These are phyloP conservation scores for Ammodytes dubius DNA, from an alignment of 2,113 vertebrate genomes.

Conservation along the genomic window DNA sequence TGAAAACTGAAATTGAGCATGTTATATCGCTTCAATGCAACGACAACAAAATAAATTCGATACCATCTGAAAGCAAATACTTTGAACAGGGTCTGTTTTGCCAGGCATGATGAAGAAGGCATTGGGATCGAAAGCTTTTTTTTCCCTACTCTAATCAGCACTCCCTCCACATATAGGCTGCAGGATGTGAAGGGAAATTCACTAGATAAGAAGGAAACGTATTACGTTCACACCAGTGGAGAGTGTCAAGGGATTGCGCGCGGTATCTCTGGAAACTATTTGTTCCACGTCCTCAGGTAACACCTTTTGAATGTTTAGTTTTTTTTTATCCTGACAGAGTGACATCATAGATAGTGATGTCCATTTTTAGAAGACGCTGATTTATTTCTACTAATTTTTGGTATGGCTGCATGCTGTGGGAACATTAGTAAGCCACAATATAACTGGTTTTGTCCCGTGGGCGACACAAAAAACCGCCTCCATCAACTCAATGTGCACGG, in stretches of 20 bases:
- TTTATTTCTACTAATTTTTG: conserved; percentile 28
- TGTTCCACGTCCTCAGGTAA: conserved; percentile 34
- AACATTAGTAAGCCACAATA: conserved; percentile 13
- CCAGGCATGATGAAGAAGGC: not conserved
- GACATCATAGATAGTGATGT: conserved; percentile 17
- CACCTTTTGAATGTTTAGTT: conserved; percentile 40
- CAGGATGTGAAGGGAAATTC: conserved; percentile 46
- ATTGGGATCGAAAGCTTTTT: conserved; percentile 22
- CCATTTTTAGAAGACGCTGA: conserved; percentile 11
- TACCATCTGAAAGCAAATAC: conserved; percentile 2
- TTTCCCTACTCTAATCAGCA: conserved; percentile 1
- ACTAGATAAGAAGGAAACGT: conserved; percentile 55
- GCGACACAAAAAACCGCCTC: conserved; percentile 44
- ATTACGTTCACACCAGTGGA: conserved; percentile 53
- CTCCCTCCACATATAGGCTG: conserved; percentile 17
- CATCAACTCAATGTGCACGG: conserved; percentile 46
- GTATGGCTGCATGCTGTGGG: not conserved
- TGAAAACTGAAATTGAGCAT: conserved; percentile 32
- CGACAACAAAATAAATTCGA: not conserved
- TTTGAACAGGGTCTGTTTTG: not conserved
- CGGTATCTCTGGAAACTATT: conserved; percentile 43
- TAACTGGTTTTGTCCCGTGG: conserved; percentile 47
- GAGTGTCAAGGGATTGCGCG: conserved; percentile 25
- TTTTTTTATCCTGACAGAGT: conserved; percentile 20
- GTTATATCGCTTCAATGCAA: not conserved